Evolutionary conservation across 2,113 vertebrate genomes (phyloP).

Genomic region (Leptobrachium leishanense): DNA sequence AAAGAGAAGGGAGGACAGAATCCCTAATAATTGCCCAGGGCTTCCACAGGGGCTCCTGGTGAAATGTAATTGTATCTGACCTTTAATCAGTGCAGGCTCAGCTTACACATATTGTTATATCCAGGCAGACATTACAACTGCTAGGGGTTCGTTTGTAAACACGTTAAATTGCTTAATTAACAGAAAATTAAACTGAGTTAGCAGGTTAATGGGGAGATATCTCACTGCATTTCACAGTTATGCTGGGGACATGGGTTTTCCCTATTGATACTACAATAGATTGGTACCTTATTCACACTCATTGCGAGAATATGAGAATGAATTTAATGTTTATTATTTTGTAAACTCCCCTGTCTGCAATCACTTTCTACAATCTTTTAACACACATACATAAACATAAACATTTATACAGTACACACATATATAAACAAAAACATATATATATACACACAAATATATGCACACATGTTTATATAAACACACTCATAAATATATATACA

Average conservation of each 20-base stretch:
- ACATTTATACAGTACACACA: no score
- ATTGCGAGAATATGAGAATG: no score
- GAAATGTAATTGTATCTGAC: conserved; percentile 20
- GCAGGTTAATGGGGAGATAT: conserved; percentile 15
- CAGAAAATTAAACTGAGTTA: conserved; percentile 27
- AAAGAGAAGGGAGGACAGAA: conserved; percentile 9
- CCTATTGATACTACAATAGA: neutral
- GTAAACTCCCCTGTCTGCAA: no score
- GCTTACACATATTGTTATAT: conserved; percentile 28
- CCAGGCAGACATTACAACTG: conserved; percentile 9
- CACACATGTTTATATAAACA: no score
- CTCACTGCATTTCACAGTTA: neutral
- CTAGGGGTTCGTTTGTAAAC: conserved; percentile 22
- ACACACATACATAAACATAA: no score
- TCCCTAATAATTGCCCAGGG: conserved; percentile 40
- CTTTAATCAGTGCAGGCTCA: conserved; percentile 30
- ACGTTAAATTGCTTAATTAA: conserved; percentile 26
- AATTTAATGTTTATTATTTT: no score
- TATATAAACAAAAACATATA: no score
- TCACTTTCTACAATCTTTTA: no score
- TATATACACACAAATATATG: no score
- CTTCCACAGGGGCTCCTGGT: conserved; percentile 3
- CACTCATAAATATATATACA: no score
- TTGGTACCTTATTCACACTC: no score
- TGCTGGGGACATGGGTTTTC: neutral